These are phyloP conservation scores for Isurus oxyrinchus DNA, from an alignment of 2,113 vertebrate genomes.

Conservation along the genomic window DNA sequence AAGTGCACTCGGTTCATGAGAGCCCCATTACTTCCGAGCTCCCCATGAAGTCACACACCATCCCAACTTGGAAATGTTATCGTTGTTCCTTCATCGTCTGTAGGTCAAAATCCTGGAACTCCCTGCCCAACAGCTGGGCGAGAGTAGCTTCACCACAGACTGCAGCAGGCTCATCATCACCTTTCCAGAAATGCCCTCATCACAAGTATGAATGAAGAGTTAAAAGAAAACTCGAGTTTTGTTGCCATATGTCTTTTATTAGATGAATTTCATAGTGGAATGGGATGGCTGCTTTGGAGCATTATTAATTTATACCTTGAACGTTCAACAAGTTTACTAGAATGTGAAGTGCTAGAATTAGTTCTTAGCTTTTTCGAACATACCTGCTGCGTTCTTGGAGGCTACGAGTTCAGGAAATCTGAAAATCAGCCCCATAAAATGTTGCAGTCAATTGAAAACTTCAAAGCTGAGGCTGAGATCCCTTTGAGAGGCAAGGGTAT, in stretches of 20 bases:
- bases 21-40: too few species aligned
- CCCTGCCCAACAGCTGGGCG: background rate
- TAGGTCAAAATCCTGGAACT: background rate
- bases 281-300: background rate
- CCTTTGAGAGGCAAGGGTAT: background rate
- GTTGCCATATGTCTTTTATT: background rate
- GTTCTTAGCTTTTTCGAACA: background rate
- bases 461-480: background rate
- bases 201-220: background rate
- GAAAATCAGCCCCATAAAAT: background rate
- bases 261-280: background rate
- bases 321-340: background rate
- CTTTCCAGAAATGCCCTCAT: background rate
- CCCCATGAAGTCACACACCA: too few species aligned
- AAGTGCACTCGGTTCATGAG: too few species aligned
- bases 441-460: background rate
- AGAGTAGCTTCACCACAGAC: background rate
- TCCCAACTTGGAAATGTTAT: too few species aligned
- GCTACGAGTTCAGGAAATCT: background rate
- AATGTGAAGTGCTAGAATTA: background rate
- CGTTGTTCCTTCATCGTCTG: background rate
- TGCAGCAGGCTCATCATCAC: background rate
- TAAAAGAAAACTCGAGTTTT: background rate
- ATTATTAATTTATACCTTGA: background rate
- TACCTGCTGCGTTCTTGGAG: background rate